Percentiles rank a stretch among this genome's conserved stretches.
Evolutionary conservation across 2,888 invertebrate genomes (phyloP).

Genomic region (Leptogaster cylindrica): DNA sequence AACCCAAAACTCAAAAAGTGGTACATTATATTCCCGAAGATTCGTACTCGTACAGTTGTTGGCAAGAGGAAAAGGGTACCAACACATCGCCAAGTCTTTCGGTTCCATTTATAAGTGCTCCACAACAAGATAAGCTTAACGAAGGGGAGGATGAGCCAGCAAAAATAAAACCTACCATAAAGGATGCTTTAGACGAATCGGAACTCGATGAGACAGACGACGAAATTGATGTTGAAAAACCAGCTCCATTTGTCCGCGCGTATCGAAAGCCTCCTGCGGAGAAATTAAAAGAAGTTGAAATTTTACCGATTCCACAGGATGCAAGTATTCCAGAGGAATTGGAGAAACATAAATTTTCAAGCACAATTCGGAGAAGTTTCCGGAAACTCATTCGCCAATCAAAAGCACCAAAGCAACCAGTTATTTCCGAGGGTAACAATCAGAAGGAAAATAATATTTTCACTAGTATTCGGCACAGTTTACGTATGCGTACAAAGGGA

Average conservation of each 20-base stretch:
- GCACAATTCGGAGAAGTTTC: slow-evolving; percentile 58
- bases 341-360: slow-evolving; percentile 44
- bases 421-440: slow-evolving; percentile 39
- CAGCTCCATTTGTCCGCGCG: slow-evolving; percentile 58
- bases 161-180: no score
- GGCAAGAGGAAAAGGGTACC: not conserved
- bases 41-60: not conserved
- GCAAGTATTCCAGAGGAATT: slow-evolving; percentile 51
- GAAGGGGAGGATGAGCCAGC: no score
- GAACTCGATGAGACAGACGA: slow-evolving; percentile 50
- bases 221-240: slow-evolving; percentile 54
- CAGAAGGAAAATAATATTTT: slow-evolving; percentile 49
- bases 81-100: not conserved
- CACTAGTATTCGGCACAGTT: slow-evolving; percentile 56
- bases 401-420: slow-evolving; percentile 33
- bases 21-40: slow-evolving; percentile 7
- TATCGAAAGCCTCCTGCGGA: slow-evolving; percentile 53
- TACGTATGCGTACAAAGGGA: slow-evolving; percentile 55
- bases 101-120: not conserved
- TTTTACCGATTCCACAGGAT: slow-evolving; percentile 53
- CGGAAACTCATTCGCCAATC: slow-evolving; percentile 55
- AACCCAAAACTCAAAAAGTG: slow-evolving; percentile 16
- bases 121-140: no score
- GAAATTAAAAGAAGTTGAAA: slow-evolving; percentile 6
- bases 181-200: no score